These are phyloP conservation scores for Lithodes maja DNA, from an alignment of 2,888 invertebrate species.

Conservation along the genomic window DNA sequence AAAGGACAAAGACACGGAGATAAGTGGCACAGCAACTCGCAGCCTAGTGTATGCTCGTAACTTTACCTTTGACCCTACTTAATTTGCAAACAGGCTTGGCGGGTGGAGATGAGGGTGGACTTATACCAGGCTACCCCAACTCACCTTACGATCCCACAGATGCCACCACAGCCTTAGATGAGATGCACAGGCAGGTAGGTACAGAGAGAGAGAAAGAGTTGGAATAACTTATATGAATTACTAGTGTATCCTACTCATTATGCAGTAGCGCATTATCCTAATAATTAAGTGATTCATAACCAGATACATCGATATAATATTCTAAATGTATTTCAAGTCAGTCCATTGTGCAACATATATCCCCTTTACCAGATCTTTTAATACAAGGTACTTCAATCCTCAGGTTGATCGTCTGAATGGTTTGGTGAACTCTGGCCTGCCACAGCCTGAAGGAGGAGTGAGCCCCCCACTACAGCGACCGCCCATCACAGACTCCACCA, in stretches of 20 bases:
- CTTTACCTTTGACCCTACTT: no score
- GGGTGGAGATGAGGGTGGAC: constrained; percentile 1
- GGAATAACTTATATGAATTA: no score
- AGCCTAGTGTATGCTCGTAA: no score
- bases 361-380: neutral
- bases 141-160: constrained; percentile 8
- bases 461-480: neutral
- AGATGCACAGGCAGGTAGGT: constrained; percentile 5
- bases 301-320: no score
- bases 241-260: no score
- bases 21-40: no score
- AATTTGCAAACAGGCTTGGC: neutral
- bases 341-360: neutral
- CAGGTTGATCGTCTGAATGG: constrained; percentile 49
- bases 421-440: constrained; percentile 32
- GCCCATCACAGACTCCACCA: constrained; percentile 2
- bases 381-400: neutral
- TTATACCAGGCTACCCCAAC: constrained; percentile 2
- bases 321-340: no score
- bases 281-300: no score
- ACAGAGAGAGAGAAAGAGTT: no score
- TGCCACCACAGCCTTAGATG: neutral
- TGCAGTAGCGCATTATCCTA: no score
- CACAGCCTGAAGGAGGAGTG: neutral
- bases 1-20: no score